Evolutionary conservation across 1,140 invertebrate genomes (phyloP).

Genomic region (Scaptodrosophila lebanonensis): DNA sequence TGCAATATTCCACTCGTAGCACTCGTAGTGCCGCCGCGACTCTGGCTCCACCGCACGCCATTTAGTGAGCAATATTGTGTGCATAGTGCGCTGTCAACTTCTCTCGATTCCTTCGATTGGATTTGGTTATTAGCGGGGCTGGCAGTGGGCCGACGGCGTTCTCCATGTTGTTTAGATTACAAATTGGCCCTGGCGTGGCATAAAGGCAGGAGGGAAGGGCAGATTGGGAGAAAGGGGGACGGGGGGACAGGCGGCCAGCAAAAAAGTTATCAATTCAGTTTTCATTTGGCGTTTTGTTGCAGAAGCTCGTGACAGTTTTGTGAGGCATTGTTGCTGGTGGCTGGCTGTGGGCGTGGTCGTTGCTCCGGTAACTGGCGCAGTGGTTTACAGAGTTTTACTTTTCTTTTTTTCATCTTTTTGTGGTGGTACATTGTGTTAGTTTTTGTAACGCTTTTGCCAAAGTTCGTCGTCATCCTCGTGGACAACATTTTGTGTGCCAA

Average conservation of each 20-base stretch:
- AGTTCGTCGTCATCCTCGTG: conserved; percentile 67
- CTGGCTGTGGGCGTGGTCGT: conserved; percentile 40
- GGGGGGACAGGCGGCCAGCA: conserved; percentile 40
- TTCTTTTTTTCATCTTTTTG: conserved; percentile 4
- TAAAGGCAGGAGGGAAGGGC: background rate
- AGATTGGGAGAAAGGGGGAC: background rate
- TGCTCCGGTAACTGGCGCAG: conserved; percentile 45
- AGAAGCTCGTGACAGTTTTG: background rate
- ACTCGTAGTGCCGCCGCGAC: too few relatives aligned
- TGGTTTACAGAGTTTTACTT: conserved; percentile 5
- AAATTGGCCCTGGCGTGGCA: conserved; percentile 50
- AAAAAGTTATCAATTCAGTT: conserved; percentile 72
- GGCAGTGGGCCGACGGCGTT: conserved; percentile 9
- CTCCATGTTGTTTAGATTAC: conserved; percentile 71
- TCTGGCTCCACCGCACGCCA: too few relatives aligned
- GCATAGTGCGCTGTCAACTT: conserved; percentile 43
- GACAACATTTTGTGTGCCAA: conserved; percentile 73
- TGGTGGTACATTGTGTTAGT: conserved; percentile 5
- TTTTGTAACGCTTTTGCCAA: conserved; percentile 53
- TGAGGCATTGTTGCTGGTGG: background rate
- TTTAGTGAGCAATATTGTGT: conserved; percentile 16
- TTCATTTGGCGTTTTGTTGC: conserved; percentile 29
- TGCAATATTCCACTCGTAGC: too few relatives aligned
- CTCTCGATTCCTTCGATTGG: conserved; percentile 30
- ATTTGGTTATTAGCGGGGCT: conserved; percentile 47